Conservation (phyloP, 2,113 vertebrate species). For the Triplophysa dalaica region DNA sequence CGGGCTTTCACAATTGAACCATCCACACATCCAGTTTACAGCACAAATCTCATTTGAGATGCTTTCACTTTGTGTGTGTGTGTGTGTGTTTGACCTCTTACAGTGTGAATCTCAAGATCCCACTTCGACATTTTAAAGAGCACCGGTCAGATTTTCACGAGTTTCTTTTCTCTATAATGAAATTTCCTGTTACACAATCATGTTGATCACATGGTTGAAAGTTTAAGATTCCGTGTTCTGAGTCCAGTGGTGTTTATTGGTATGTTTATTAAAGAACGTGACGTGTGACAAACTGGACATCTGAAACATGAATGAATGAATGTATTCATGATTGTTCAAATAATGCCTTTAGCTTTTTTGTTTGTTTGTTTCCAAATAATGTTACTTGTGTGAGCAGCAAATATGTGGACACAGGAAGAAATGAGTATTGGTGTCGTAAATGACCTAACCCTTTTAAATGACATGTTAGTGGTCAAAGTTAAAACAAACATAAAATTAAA, state of each 20-base stretch:
- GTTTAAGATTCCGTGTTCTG: not conserved
- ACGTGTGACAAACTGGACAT: conserved; percentile 42
- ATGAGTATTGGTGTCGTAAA: too few species aligned
- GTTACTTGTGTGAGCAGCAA: too few species aligned
- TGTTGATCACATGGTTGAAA: not conserved
- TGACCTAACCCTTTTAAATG: too few species aligned
- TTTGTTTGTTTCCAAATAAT: too few species aligned
- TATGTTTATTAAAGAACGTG: too few species aligned
- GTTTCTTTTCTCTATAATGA: not conserved
- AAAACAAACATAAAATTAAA: too few species aligned
- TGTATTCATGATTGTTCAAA: too few species aligned
- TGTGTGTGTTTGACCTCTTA: not conserved
- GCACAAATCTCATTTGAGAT: not conserved
- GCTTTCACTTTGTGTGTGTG: not conserved
- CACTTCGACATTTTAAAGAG: not conserved
- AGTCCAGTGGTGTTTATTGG: not conserved
- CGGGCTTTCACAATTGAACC: not conserved
- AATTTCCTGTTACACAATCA: conserved; percentile 1
- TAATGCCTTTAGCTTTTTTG: too few species aligned
- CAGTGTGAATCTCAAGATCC: not conserved
- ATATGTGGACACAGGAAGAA: too few species aligned
- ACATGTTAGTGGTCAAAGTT: too few species aligned
- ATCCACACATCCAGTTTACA: not conserved
- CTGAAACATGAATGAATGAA: not conserved
- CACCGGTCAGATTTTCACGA: not conserved